Evolutionary conservation across 2,888 invertebrate species (phyloP).

Genomic region (Metopia argyrocephala): DNA sequence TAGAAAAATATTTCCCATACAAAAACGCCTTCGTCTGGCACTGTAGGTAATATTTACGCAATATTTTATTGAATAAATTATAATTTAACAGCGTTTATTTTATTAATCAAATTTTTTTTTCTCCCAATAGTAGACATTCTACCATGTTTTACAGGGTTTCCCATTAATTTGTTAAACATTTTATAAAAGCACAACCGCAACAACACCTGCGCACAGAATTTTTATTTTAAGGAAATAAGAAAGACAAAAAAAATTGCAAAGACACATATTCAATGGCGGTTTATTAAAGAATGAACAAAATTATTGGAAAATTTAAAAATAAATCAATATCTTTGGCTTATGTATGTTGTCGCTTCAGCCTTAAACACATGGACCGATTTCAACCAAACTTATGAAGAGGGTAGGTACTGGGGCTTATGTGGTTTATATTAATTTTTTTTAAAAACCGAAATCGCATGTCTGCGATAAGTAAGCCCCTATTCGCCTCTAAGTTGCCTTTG

Average conservation of each 20-base stretch:
- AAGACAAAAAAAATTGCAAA: slow-evolving; percentile 2
- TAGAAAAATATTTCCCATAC: not conserved
- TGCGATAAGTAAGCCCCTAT: too few relatives aligned
- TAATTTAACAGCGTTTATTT: slow-evolving; percentile 33
- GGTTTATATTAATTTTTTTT: too few relatives aligned
- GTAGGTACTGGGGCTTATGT: too few relatives aligned
- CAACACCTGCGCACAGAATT: slow-evolving; percentile 50
- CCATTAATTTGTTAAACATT: slow-evolving; percentile 61
- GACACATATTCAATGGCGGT: too few relatives aligned
- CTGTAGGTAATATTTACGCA: slow-evolving; percentile 24
- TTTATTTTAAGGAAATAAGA: slow-evolving; percentile 10
- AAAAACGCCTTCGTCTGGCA: slow-evolving; percentile 39
- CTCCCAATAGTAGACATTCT: slow-evolving; percentile 1
- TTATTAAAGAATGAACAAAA: not conserved
- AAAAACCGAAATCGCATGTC: too few relatives aligned
- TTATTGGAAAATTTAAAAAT: too few relatives aligned
- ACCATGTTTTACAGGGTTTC: slow-evolving; percentile 35
- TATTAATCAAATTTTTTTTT: slow-evolving; percentile 7
- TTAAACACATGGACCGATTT: too few relatives aligned
- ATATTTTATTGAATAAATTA: slow-evolving; percentile 28
- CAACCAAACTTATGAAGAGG: too few relatives aligned
- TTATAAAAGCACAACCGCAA: slow-evolving; percentile 47
- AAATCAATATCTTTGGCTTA: too few relatives aligned
- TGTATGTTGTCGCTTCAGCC: too few relatives aligned
- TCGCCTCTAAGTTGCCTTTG: too few relatives aligned